phyloP scores from a whole-genome alignment of 2,888 invertebrate species.

The Calliscelio sp. region DNA sequence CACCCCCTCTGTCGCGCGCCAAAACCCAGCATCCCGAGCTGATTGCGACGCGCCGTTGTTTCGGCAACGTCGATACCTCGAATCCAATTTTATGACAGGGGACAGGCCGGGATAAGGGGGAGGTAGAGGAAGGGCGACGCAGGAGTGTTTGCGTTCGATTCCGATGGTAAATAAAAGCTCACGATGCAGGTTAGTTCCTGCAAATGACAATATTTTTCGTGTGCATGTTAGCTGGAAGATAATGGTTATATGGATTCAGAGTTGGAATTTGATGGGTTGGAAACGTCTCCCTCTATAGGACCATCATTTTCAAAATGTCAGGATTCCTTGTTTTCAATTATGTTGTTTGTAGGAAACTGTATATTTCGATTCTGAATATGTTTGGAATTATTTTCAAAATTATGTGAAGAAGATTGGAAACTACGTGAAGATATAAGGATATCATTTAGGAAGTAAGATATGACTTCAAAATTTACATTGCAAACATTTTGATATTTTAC shows the following conservation, averaged over 20 bases:
- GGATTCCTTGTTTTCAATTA: too few relatives aligned
- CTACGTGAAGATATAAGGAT: too few relatives aligned
- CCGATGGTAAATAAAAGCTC: conserved; percentile 64
- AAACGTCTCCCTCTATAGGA: too few relatives aligned
- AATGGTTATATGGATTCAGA: conserved; percentile 10
- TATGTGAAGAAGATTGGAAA: too few relatives aligned
- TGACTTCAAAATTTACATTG: too few relatives aligned
- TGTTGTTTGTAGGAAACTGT: too few relatives aligned
- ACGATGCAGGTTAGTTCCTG: conserved; percentile 65
- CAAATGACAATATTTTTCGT: conserved; percentile 56
- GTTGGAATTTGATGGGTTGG: neutral
- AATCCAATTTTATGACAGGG: conserved; percentile 55
- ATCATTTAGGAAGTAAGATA: too few relatives aligned
- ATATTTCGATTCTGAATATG: too few relatives aligned
- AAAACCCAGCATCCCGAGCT: conserved; percentile 70
- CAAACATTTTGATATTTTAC: too few relatives aligned
- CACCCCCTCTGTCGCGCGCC: conserved; percentile 67
- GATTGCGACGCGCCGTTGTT: conserved; percentile 66
- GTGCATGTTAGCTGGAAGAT: conserved; percentile 22
- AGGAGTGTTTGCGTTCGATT: conserved; percentile 68
- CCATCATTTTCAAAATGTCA: too few relatives aligned
- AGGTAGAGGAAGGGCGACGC: conserved; percentile 31
- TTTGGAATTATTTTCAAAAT: too few relatives aligned
- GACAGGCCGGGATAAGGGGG: neutral
- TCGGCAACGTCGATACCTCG: conserved; percentile 75